Conservation (phyloP, 2,888 invertebrate genomes). For the Dryococelus australis region DNA sequence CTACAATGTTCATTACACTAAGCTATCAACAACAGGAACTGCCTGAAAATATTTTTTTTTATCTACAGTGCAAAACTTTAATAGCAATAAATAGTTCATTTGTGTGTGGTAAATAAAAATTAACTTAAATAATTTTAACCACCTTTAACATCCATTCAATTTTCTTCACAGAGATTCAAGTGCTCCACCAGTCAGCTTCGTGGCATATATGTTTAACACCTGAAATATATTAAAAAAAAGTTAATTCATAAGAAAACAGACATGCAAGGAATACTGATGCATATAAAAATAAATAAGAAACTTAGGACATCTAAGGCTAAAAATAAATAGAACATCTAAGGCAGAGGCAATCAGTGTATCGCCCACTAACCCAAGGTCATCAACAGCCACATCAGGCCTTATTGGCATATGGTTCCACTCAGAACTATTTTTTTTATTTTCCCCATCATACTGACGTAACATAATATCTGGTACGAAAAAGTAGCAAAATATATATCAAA, state of each 20-base stretch:
- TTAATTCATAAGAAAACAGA: not conserved
- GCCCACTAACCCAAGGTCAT: too few relatives aligned
- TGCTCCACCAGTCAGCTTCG: constrained; percentile 79
- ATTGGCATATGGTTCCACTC: too few relatives aligned
- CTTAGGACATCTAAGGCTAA: too few relatives aligned
- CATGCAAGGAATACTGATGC: too few relatives aligned
- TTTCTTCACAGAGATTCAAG: constrained; percentile 64
- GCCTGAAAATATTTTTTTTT: not conserved
- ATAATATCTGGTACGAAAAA: too few relatives aligned
- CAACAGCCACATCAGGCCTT: too few relatives aligned
- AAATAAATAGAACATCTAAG: too few relatives aligned
- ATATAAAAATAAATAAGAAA: too few relatives aligned
- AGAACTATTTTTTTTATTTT: too few relatives aligned
- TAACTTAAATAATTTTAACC: not conserved
- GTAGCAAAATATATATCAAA: too few relatives aligned
- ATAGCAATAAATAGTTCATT: constrained; percentile 22
- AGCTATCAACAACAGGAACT: not conserved
- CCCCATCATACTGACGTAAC: too few relatives aligned
- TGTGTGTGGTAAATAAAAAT: not conserved
- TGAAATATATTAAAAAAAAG: constrained; percentile 57
- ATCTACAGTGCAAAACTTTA: not conserved
- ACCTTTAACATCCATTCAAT: not conserved
- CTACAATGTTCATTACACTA: not conserved
- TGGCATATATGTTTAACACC: constrained; percentile 84
- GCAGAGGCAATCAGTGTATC: too few relatives aligned